Base-by-base conservation (phyloP, 2,113 vertebrate genomes). In the Proteles cristata region DNA sequence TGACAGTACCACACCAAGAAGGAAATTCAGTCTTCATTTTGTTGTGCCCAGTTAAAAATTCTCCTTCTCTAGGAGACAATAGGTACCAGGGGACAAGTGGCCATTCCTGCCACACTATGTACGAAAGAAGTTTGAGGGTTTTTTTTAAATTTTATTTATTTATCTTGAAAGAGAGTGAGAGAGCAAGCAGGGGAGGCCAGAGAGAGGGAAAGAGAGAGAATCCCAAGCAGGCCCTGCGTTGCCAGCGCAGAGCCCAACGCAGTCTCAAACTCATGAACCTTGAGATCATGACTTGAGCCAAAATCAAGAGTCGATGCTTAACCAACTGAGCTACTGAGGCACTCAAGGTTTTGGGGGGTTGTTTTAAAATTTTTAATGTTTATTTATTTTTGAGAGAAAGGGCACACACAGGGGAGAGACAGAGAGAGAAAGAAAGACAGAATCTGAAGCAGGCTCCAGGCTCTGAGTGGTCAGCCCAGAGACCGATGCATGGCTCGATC, bases 221-320 rank as follows among this genome's bases (percentile, higher is more conserved):
- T 61, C 58, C 8, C 0, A 61, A 61, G 21, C 55, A 58, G 55
- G 19, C 55, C 21, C 55, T 53, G 53, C 15, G 11, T 4, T 21
- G 19, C 21, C 55, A 58, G 55, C 55, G 2, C 55, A 58, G 55
- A 58, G 6, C 55, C 58, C 7, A 2, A 61, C 8, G 8, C 7
- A 8, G 58, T 21, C 21, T 61, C 2, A 1, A 61, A 61, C 8
- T 2, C 58, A 61, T 1, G 2, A 25, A 61, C 58, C 0, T 5
- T 25, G 58, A 77, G 26, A 77, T 31, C 74, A 31, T 4, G 26
- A 45, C 43, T 26, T 31, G 15, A 77, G 14, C 74, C 4, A 5
- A 31, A 77, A 14, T 48, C 3, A 31, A 39, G 39, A 39, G 39
- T 39, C 39, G 26, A 50, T 12, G 12, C 50, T 50, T 50, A 50